Evolutionary conservation across 2,797 vertebrate genomes (phyloP).

Genomic region (Graptemys geographica): DNA sequence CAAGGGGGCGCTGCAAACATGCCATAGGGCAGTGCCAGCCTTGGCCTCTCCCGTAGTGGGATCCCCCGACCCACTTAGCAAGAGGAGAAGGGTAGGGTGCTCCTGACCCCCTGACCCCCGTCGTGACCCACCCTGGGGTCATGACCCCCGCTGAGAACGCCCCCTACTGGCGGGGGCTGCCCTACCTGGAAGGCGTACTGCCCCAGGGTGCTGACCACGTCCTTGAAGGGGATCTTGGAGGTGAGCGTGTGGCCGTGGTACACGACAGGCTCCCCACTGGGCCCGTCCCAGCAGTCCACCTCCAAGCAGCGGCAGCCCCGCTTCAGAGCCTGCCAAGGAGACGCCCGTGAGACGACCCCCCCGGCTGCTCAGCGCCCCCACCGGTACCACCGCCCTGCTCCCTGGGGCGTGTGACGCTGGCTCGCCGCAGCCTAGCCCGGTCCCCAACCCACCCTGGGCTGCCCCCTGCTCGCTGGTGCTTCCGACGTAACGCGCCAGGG

Average conservation of each 20-base stretch:
- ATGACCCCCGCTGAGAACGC: accelerated
- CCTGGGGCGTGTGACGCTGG: no score
- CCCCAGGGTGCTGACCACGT: constrained; percentile 88
- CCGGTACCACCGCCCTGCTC: no score
- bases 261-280: constrained; percentile 91
- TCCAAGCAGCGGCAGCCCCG: constrained; percentile 93
- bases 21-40: no score
- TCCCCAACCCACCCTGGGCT: no score
- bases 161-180: neutral
- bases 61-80: neutral
- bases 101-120: accelerated
- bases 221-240: constrained; percentile 95
- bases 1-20: neutral
- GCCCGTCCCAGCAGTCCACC: constrained; percentile 97
- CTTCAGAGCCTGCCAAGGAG: constrained; percentile 86
- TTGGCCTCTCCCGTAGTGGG: constrained; percentile 40
- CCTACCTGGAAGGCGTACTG: constrained; percentile 90
- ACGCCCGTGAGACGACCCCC: neutral
- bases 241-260: constrained; percentile 97
- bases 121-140: accelerated
- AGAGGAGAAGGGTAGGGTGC: neutral
- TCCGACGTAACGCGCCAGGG: no score
- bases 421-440: no score
- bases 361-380: neutral
- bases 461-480: no score